A percentile compares a stretch with the other conserved stretches of the same genome.
phyloP scores from a whole-genome alignment of 1,140 invertebrate genomes.

The Manduca sexta region DNA sequence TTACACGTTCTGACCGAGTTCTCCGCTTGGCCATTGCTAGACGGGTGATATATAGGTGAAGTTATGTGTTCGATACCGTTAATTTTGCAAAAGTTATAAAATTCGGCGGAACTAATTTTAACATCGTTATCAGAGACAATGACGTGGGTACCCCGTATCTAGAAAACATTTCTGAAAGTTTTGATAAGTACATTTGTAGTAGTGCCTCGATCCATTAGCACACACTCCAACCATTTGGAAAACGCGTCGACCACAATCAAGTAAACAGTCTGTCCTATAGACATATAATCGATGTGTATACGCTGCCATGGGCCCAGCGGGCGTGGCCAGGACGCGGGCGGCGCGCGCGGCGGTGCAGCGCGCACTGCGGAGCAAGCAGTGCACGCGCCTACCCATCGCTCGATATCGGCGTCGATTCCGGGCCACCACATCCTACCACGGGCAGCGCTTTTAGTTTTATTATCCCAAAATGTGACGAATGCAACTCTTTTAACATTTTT shows the following conservation, averaged over 20 bases:
- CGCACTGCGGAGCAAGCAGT: slow-evolving; percentile 5
- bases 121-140: slow-evolving; percentile 15
- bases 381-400: too few relatives aligned
- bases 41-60: slow-evolving; percentile 27
- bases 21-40: slow-evolving; percentile 26
- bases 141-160: slow-evolving; percentile 7
- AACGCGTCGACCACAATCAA: slow-evolving; percentile 11
- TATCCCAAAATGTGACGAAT: slow-evolving; percentile 19
- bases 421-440: slow-evolving; percentile 11
- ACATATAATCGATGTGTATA: slow-evolving; percentile 29
- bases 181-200: slow-evolving; percentile 10
- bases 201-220: slow-evolving; percentile 6
- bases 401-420: not conserved
- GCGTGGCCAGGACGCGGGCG: slow-evolving; percentile 20
- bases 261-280: slow-evolving; percentile 10
- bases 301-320: slow-evolving; percentile 17
- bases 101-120: slow-evolving; percentile 14
- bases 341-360: slow-evolving; percentile 10
- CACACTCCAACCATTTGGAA: slow-evolving; percentile 15
- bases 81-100: slow-evolving; percentile 13
- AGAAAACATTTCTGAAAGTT: slow-evolving; percentile 16
- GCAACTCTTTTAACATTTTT: slow-evolving; percentile 20
- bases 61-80: slow-evolving; percentile 21
- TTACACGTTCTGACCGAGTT: slow-evolving; percentile 22
- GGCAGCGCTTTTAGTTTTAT: slow-evolving; percentile 25